A percentile compares a stretch with the other conserved stretches of the same genome.
phyloP scores from a whole-genome alignment of 2,888 invertebrate species.

The Erebia epiphron region DNA sequence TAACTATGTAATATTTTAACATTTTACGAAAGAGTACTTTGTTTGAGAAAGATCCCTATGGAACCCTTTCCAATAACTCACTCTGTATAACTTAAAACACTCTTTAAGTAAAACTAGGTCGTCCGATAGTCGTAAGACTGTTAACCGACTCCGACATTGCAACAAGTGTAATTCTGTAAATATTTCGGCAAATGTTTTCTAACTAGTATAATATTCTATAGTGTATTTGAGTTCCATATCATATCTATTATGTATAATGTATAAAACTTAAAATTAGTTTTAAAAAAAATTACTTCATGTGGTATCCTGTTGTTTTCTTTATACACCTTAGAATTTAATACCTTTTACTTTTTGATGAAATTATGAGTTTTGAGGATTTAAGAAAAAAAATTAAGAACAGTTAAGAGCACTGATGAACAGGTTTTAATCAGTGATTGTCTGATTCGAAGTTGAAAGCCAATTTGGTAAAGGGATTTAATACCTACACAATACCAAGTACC shows the following conservation, averaged over 20 bases:
- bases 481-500: too few species aligned
- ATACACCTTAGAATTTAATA: conserved; percentile 6
- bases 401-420: too few species aligned
- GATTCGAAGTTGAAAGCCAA: too few species aligned
- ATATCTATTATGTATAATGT: conserved; percentile 58
- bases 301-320: conserved; percentile 63
- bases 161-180: conserved; percentile 52
- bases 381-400: too few species aligned
- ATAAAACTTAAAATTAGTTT: conserved; percentile 72
- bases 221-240: conserved; percentile 66
- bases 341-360: conserved; percentile 2
- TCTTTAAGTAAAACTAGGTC: conserved; percentile 12
- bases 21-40: neutral
- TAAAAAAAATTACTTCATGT: conserved; percentile 77
- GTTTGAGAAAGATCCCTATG: neutral
- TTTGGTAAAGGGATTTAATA: too few species aligned
- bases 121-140: conserved; percentile 17
- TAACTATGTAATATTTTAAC: neutral
- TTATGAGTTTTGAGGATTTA: neutral
- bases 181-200: conserved; percentile 57
- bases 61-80: neutral
- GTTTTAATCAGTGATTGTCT: too few species aligned
- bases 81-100: neutral
- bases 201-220: conserved; percentile 54
- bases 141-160: conserved; percentile 22